Conservation (phyloP, 2,797 vertebrate species). For the Pseudopleuronectes americanus region DNA sequence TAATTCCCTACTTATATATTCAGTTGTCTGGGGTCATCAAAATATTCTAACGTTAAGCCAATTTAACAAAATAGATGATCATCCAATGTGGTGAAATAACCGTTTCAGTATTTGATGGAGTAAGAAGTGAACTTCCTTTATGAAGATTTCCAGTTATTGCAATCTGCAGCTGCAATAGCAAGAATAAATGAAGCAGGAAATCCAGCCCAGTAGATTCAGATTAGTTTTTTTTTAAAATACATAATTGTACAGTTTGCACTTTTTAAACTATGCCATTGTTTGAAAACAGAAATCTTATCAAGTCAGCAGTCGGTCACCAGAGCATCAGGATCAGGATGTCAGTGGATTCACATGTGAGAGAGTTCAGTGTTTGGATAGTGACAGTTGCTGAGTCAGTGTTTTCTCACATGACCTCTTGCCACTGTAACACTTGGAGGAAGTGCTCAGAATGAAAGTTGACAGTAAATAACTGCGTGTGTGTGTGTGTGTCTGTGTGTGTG, state of each 20-base stretch:
- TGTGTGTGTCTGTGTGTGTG: slow-evolving; percentile 14
- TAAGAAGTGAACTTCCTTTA: background rate
- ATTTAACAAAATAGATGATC: background rate
- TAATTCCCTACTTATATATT: background rate
- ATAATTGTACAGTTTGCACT: background rate
- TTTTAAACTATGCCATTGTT: background rate
- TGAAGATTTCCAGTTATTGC: background rate
- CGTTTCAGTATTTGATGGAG: background rate
- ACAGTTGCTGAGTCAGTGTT: slow-evolving; percentile 55
- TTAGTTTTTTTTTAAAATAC: background rate
- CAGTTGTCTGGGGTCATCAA: background rate
- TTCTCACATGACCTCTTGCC: slow-evolving; percentile 31
- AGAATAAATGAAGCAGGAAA: too few species aligned
- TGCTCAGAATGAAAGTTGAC: slow-evolving; percentile 47
- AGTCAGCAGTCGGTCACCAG: background rate
- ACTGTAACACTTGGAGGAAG: slow-evolving; percentile 48
- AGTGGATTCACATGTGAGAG: background rate
- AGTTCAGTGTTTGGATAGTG: background rate
- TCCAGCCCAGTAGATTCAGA: background rate
- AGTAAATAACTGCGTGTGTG: slow-evolving; percentile 20
- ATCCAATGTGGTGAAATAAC: background rate
- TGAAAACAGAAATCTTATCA: background rate
- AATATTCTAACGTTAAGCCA: background rate
- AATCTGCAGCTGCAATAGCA: too few species aligned
- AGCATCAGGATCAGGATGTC: background rate